Evolutionary conservation across 2,113 vertebrate genomes (phyloP), one percentile per base, ranked within the genome.

Genomic region (Xiphorhynchus elegans): DNA sequence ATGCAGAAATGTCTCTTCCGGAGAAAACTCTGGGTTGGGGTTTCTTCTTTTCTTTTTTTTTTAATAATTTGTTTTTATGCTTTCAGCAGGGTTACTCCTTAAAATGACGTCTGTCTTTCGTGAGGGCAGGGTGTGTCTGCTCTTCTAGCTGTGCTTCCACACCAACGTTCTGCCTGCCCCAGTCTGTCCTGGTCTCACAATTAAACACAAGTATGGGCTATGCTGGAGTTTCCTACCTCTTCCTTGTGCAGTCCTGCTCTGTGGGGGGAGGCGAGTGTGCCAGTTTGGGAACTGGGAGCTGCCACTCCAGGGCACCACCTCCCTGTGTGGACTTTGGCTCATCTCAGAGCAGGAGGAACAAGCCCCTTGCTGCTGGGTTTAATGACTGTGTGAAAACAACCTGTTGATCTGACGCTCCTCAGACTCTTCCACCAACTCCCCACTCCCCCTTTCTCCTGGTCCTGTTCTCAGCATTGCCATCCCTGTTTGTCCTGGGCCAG

Each of bases 201-300:
- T 97, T 97, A 97, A 97, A 97, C 42, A 66, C 21, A 3, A 96
- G 13, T 97, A 84, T 95, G 89, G 91, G 91, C 95, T 96, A 46
- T 1, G 18, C 77, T 91, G 76, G 56, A 52, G 89, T 92, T 93
- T 87, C 50, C 64, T 84, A 47, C 80, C 80, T 95, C 44, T 89
- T 97, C 70, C 91, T 96, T 94, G 42, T 1, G 5, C 72, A 58
- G 37, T 59, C 42, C 50, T 86, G 68, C 56, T 55, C 29, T 42
- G 24, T 69, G 55, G 40, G 59, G 63, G 55, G 53, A 66, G 53
- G 29, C 1, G 5, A 14, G 66, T 46, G 7, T 58, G 35, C 64
- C 5, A 1, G 4, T 84, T 87, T 82, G 85, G 70, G 78, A 59
- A 25, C 58, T 75, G 69, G 64, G 80, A 75, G 21, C 31, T 67